phyloP scores from a whole-genome alignment of 1,140 invertebrate species.

The Chymomyza costata region DNA sequence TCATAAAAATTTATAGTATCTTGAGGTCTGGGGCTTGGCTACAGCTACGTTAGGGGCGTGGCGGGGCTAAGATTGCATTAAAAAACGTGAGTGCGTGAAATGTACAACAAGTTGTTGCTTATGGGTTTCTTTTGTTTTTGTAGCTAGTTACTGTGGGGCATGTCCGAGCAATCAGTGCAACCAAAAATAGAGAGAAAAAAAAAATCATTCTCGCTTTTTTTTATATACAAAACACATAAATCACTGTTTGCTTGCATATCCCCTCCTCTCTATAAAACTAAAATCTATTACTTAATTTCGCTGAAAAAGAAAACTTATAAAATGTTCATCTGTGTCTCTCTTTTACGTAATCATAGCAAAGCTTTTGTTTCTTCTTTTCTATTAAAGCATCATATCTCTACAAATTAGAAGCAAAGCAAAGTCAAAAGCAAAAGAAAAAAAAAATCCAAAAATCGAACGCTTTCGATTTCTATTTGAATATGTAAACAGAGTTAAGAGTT shows the following conservation, averaged over 20 bases:
- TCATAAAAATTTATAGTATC: slow-evolving; percentile 37
- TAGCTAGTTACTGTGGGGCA: slow-evolving; percentile 26
- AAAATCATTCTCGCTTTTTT: too few species aligned
- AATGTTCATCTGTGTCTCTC: slow-evolving; percentile 4
- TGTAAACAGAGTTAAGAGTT: slow-evolving; percentile 48
- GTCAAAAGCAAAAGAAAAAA: background rate
- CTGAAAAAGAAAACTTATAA: slow-evolving; percentile 41
- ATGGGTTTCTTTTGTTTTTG: slow-evolving; percentile 34
- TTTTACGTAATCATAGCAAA: slow-evolving; percentile 46
- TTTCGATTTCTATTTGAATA: slow-evolving; percentile 73
- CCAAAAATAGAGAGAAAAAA: background rate
- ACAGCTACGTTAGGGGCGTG: too few species aligned
- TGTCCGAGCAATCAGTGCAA: too few species aligned
- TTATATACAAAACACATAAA: too few species aligned
- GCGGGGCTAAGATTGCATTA: slow-evolving; percentile 46
- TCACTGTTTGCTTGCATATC: too few species aligned
- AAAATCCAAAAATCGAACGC: slow-evolving; percentile 55
- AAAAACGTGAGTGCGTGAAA: slow-evolving; percentile 71
- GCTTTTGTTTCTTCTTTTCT: slow-evolving; percentile 16
- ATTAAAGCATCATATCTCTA: slow-evolving; percentile 51
- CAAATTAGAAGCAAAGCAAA: slow-evolving; percentile 49
- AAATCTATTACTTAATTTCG: slow-evolving; percentile 63
- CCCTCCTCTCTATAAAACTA: too few species aligned
- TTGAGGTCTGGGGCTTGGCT: slow-evolving; percentile 16
- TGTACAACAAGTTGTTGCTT: slow-evolving; percentile 33